Conservation (phyloP, 2,888 invertebrate species). For the Zele albiditarsus region DNA sequence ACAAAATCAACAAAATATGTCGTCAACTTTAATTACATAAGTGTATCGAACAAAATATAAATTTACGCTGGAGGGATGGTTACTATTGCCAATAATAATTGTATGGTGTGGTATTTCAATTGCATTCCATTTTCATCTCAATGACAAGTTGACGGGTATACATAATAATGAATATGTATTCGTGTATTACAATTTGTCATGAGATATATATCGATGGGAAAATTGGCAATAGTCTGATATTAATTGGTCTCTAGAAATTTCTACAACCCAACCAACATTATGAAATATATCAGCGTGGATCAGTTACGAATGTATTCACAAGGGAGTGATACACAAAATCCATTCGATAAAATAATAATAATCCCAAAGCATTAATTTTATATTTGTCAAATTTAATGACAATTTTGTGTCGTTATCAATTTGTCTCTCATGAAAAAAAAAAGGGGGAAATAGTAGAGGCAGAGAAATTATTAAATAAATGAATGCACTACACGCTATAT, state of each 20-base stretch:
- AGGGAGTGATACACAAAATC: not conserved
- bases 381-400: not conserved
- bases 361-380: not conserved
- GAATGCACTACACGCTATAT: not conserved
- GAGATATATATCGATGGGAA: not conserved
- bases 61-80: too few relatives aligned
- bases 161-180: not conserved
- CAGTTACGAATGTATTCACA: not conserved
- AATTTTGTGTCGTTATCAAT: not conserved
- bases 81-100: too few relatives aligned
- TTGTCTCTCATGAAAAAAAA: not conserved
- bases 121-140: not conserved
- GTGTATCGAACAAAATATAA: too few relatives aligned
- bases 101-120: not conserved
- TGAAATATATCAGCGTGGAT: conserved; percentile 4
- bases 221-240: not conserved
- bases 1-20: too few relatives aligned
- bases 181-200: not conserved
- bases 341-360: not conserved
- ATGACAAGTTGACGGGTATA: not conserved
- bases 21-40: too few relatives aligned
- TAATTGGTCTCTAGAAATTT: not conserved
- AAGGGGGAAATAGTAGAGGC: not conserved
- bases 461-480: not conserved
- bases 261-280: not conserved